Conservation (phyloP, 2,888 invertebrate genomes). For the Lepidochitona cinerea region DNA sequence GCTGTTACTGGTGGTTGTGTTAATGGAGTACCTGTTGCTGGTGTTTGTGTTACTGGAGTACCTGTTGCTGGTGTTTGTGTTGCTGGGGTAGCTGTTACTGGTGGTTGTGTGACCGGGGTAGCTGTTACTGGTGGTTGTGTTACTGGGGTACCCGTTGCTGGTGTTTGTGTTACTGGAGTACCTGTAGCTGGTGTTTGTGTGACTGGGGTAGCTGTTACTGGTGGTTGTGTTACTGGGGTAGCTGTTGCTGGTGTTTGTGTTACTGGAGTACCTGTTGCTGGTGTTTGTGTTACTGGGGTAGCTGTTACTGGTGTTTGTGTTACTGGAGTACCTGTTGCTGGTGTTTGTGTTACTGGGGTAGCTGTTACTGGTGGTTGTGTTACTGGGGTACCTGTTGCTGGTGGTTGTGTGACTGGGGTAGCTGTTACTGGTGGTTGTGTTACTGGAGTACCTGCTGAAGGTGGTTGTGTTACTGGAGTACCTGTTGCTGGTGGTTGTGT, state of each 20-base stretch:
- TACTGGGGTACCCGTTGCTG: not conserved
- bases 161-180: not conserved
- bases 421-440: no score
- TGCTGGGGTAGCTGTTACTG: not conserved
- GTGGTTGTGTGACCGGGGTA: not conserved
- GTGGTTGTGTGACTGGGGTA: not conserved
- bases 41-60: not conserved
- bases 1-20: not conserved
- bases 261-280: no score
- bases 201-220: not conserved
- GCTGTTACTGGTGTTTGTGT: no score
- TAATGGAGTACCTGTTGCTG: not conserved
- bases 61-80: not conserved
- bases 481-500: not conserved
- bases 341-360: not conserved
- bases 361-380: not conserved
- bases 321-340: not conserved
- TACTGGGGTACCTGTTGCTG: not conserved
- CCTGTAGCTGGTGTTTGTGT: not conserved
- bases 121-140: not conserved
- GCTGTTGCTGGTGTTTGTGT: no score
- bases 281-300: no score
- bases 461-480: not conserved
- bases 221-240: not conserved
- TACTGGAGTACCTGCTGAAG: not conserved